A percentile compares a stretch with the other conserved stretches of the same genome.
These are phyloP conservation scores for Sycophila sp. DNA, from an alignment of 1,140 invertebrate species.

Conservation along the genomic window DNA sequence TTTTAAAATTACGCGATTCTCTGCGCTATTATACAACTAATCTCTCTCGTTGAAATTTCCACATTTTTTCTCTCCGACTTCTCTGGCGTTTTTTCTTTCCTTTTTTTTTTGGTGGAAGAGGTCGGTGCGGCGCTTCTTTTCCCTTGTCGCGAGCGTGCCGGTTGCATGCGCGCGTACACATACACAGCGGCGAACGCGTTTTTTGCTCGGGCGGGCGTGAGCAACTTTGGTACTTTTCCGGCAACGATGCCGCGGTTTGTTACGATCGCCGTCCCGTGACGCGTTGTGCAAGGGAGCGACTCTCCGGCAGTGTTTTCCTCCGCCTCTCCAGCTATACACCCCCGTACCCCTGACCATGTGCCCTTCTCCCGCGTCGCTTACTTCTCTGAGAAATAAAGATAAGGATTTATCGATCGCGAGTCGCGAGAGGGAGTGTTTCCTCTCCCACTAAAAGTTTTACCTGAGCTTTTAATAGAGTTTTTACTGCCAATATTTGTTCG, in stretches of 20 bases:
- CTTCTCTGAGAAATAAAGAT: slow-evolving; percentile 17
- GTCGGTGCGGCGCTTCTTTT: no score
- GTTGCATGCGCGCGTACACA: neutral
- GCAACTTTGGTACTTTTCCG: slow-evolving; percentile 32
- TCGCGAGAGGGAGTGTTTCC: neutral
- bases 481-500: slow-evolving; percentile 21
- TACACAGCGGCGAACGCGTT: neutral
- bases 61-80: neutral
- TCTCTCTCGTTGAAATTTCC: no score
- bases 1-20: no score
- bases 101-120: neutral
- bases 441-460: slow-evolving; percentile 12
- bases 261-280: slow-evolving; percentile 19
- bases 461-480: slow-evolving; percentile 11
- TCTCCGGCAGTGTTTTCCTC: neutral
- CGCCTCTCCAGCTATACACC: no score
- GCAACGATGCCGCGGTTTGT: slow-evolving; percentile 32
- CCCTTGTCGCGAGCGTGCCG: neutral
- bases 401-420: slow-evolving; percentile 22
- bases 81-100: neutral
- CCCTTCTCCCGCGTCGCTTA: neutral
- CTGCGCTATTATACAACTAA: no score
- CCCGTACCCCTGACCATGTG: no score
- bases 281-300: neutral
- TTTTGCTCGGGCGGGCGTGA: neutral